These are phyloP conservation scores for Engystomops pustulosus DNA, from an alignment of 2,113 vertebrate genomes.

Conservation along the genomic window DNA sequence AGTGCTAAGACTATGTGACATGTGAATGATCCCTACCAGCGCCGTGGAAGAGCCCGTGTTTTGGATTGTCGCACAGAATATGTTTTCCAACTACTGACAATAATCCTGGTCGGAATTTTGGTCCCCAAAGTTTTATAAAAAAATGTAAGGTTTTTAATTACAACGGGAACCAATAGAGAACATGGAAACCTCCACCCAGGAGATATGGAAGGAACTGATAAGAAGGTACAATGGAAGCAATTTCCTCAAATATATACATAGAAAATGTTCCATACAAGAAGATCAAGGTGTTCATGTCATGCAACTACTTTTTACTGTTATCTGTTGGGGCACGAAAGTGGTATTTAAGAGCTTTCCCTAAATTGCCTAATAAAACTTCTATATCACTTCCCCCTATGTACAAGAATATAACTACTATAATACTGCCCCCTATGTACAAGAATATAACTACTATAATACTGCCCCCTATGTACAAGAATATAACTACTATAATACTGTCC, in stretches of 20 bases:
- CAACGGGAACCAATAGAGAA: background rate
- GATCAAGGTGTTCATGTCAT: too few species aligned
- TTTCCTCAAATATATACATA: too few species aligned
- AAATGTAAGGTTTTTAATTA: background rate
- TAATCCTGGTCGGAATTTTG: conserved; percentile 2
- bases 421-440: background rate
- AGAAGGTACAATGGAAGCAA: too few species aligned
- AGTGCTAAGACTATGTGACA: conserved; percentile 26
- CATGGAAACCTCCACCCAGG: too few species aligned
- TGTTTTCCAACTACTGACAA: conserved; percentile 6
- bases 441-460: conserved; percentile 1
- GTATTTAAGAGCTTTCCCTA: too few species aligned
- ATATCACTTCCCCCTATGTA: background rate
- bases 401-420: background rate
- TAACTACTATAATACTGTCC: background rate
- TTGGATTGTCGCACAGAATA: conserved; percentile 31
- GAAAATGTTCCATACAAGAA: too few species aligned
- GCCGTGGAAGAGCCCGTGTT: background rate
- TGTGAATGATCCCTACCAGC: background rate
- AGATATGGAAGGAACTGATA: too few species aligned
- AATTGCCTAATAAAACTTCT: background rate
- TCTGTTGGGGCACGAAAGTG: too few species aligned
- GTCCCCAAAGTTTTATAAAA: background rate
- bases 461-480: background rate
- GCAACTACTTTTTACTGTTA: too few species aligned